Conservation (phyloP, 2,113 vertebrate genomes). For the Cathartes aura region DNA sequence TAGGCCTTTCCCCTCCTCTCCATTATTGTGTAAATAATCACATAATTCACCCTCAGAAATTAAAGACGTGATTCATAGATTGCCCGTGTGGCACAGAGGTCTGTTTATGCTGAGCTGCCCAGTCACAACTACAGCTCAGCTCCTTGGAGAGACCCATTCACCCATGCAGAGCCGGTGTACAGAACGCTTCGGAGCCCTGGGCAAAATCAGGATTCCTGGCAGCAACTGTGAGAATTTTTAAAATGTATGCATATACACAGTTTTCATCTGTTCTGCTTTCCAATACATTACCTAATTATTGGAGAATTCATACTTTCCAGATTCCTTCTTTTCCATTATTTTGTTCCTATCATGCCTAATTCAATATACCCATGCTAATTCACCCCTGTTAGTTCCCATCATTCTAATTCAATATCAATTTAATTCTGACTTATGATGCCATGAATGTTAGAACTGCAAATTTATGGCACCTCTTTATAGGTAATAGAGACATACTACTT, state of each 20-base stretch:
- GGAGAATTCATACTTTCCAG: neutral
- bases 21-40: neutral
- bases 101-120: neutral
- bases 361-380: neutral
- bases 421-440: neutral
- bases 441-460: neutral
- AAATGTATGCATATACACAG: neutral
- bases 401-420: neutral
- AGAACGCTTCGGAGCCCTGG: neutral
- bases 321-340: neutral
- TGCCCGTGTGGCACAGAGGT: neutral
- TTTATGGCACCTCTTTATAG: neutral
- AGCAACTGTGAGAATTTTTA: neutral
- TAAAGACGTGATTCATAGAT: neutral
- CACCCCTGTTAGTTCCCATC: neutral
- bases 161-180: accelerated
- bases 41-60: neutral
- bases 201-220: neutral
- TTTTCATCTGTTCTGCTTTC: neutral
- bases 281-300: neutral
- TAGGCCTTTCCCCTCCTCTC: neutral
- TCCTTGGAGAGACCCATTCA: neutral
- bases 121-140: neutral
- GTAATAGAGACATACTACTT: neutral
- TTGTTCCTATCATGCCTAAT: neutral